Base-by-base conservation (phyloP, 1,140 invertebrate species). In the Drosophila micromelanica region DNA sequence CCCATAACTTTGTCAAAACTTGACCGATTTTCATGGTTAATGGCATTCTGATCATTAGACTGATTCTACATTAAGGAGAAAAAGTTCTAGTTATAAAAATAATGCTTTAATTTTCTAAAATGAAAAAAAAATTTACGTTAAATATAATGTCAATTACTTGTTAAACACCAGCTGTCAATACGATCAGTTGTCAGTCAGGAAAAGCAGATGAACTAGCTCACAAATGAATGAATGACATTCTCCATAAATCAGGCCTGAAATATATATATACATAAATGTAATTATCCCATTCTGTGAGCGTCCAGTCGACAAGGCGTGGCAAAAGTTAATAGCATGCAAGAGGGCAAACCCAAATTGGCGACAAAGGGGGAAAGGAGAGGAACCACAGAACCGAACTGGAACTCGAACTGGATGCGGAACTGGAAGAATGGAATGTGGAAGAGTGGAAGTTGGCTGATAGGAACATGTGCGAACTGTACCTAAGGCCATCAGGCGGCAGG, bases 381-480 rank as follows among this genome's bases (percentile, higher is more conserved):
- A 73, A 46, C 51, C 1, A 17, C 17, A 17, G 17, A 17, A 2
- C 17, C 1, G 17, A 68, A 67, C 67, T 73, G 61, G 60, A 52
- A 75, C 7, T 51, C 38, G 40, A 63, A 70, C 20, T 48, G 13
- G 48, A 32, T 32, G 30, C 30, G 61, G 23, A 37, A 45, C 0
- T 27, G 60, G 60, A 55, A 52, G 13, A 13, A 2, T 17, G 17
- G 17, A 17, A 17, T 17, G 15, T 20, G 38, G 65, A 12, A 20
- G 45, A 43, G 30, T 23, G 55, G 55, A 51, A 42, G 60, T 49
- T 32, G 17, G 4, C 30, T 23, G 55, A 60, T 35, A 60, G 71
- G 59, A 62, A 68, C 80, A 84, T 84, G 80, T 84, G 85, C 70
- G 78, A 62, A 86, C 81, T 85, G 81, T 86, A 85, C 81, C 74